Percentiles rank a stretch among this genome's conserved stretches.
Conservation (phyloP, 2,113 vertebrate species). For the Salvelinus alpinus region DNA sequence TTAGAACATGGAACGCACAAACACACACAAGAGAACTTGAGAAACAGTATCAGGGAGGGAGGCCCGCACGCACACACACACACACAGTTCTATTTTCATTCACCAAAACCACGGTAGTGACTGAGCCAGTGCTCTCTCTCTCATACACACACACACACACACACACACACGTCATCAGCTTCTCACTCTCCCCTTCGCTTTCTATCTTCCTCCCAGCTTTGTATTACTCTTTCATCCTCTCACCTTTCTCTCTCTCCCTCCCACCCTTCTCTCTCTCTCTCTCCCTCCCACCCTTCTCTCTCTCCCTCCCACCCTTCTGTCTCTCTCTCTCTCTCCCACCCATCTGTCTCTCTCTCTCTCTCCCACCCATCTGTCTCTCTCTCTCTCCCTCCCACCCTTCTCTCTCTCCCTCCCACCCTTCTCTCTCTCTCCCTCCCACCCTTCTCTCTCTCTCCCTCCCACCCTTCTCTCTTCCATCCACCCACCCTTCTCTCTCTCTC, state of each 20-base stretch:
- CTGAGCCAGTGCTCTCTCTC: background rate
- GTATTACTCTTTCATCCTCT: background rate
- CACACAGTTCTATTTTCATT: background rate
- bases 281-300: background rate
- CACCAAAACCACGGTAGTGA: background rate
- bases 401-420: background rate
- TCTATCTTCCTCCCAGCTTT: background rate
- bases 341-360: background rate
- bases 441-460: background rate
- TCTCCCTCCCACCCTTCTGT: background rate
- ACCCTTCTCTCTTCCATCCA: background rate
- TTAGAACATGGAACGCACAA: background rate
- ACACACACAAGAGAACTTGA: background rate
- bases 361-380: constrained; percentile 17
- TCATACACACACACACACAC: too few species aligned
- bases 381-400: too few species aligned
- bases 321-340: too few species aligned
- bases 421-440: background rate
- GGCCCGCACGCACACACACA: background rate
- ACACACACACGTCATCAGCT: background rate
- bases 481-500: constrained; percentile 19
- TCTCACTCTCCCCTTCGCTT: background rate
- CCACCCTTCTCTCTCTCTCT: background rate
- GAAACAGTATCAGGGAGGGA: too few species aligned
- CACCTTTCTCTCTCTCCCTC: too few species aligned